Conservation (phyloP, 1,140 invertebrate genomes). For the Drosophila albomicans region DNA sequence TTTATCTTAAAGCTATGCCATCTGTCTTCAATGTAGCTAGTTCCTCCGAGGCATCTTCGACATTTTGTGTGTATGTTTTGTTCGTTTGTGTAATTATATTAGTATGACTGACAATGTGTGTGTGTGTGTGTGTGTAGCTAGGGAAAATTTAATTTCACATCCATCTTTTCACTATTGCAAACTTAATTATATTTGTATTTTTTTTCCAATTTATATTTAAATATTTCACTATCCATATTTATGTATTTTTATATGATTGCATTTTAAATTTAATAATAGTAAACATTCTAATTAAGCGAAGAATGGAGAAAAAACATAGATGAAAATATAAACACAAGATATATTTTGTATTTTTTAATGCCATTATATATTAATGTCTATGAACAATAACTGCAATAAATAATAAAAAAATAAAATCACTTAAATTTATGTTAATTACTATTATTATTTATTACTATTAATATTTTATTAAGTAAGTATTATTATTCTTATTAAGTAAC, state of each 20-base stretch:
- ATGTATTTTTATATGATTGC: constrained; percentile 14
- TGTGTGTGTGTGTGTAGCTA: too few species aligned
- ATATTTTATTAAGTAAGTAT: neutral
- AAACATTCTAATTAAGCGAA: constrained; percentile 14
- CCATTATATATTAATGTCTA: constrained; percentile 3
- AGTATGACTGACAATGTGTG: neutral
- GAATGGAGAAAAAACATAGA: neutral
- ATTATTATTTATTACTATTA: too few species aligned
- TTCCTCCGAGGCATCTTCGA: neutral
- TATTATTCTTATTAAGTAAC: too few species aligned
- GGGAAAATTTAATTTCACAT: too few species aligned
- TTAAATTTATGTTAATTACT: neutral
- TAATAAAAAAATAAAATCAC: neutral
- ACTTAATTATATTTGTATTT: neutral
- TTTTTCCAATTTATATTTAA: neutral
- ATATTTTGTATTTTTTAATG: constrained; percentile 1
- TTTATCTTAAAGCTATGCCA: constrained; percentile 35
- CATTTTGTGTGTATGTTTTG: neutral
- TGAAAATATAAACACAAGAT: constrained; percentile 3
- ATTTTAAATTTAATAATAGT: neutral
- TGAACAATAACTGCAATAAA: neutral
- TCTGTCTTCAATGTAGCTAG: constrained; percentile 52
- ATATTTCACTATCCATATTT: neutral
- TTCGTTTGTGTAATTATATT: too few species aligned
- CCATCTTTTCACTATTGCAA: too few species aligned